phyloP scores from a whole-genome alignment of 2,113 vertebrate genomes.

The Cebidichthys violaceus region DNA sequence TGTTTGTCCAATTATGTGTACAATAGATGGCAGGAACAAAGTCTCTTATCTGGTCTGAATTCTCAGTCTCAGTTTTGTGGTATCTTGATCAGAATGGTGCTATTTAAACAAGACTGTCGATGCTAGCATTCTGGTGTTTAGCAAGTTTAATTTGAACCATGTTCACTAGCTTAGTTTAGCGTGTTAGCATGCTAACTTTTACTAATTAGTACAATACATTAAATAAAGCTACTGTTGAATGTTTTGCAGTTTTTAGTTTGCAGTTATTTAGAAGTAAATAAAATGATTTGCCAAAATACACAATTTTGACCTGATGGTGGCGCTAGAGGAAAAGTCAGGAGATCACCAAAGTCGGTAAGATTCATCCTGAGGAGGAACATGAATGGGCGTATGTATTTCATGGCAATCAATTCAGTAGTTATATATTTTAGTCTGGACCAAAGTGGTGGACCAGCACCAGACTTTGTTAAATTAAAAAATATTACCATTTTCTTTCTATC shows the following conservation, averaged over 20 bases:
- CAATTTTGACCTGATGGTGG: neutral
- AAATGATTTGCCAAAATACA: neutral
- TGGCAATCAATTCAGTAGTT: neutral
- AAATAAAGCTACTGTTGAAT: neutral
- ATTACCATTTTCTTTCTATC: neutral
- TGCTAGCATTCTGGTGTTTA: neutral
- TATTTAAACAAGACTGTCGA: neutral
- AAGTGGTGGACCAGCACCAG: neutral
- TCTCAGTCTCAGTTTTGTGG: neutral
- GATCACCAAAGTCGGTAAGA: neutral
- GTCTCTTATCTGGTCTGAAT: neutral
- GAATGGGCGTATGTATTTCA: neutral
- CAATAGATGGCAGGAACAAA: neutral
- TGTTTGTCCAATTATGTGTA: neutral
- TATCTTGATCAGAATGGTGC: neutral
- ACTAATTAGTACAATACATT: neutral
- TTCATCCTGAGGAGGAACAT: neutral
- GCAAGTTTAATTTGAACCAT: neutral
- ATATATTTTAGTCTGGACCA: neutral
- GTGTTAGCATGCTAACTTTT: neutral
- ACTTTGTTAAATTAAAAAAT: conserved; percentile 5
- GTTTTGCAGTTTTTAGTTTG: neutral
- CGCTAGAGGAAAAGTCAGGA: neutral
- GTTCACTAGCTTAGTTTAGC: neutral
- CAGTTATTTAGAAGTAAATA: neutral